Evolutionary conservation across 2,888 invertebrate species (phyloP), one percentile per base, ranked within the genome.

Genomic region (Hydrotaea diabolus): DNA sequence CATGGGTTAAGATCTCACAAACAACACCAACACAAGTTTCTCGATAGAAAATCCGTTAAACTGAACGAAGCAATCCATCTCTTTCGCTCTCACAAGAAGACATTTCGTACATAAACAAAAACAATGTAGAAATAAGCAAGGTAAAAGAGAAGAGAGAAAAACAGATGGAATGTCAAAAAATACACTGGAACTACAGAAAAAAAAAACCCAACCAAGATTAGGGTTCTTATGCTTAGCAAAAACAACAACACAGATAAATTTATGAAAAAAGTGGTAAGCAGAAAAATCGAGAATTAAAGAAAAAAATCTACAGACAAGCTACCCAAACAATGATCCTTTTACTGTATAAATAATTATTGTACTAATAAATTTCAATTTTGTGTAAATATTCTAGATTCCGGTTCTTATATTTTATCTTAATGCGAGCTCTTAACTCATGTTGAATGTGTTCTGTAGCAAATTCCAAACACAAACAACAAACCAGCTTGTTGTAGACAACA

Each of bases 21-120:
- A 64, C 39, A 71, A 62, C 62, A 75, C 36, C 8, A 64, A 19
- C 31, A 53, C 13, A 7, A 13, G 15, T n/a, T 75, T 83, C 13
- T 80, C 19, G 21, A 17, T 11, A 8, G 55, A 85, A 80, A 80
- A 76, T 75, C 77, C 82, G 82, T 83, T 83, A 83, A 83, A 83
- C 75, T 75, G n/a, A 75, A 82, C 80, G 83, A 86, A 80, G 11
- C 21, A 15, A 21, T 26, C 1, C 39, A 31, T 78, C 39, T 71
- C 17, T 17, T 15, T 46, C 31, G 43, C 66, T 43, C 17, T 36
- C 26, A 71, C 66, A 31, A 36, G 9, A 55, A 66, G 15, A 21
- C 19, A n/a, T 31, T 49, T 15, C 36, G 57, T 39, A 8, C 4
- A 74, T 36, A 69, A 75, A 83, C 57, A 72, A 62, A 36, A 21